phyloP scores from a whole-genome alignment of 2,888 invertebrate species.

The Tridacna crocea region DNA sequence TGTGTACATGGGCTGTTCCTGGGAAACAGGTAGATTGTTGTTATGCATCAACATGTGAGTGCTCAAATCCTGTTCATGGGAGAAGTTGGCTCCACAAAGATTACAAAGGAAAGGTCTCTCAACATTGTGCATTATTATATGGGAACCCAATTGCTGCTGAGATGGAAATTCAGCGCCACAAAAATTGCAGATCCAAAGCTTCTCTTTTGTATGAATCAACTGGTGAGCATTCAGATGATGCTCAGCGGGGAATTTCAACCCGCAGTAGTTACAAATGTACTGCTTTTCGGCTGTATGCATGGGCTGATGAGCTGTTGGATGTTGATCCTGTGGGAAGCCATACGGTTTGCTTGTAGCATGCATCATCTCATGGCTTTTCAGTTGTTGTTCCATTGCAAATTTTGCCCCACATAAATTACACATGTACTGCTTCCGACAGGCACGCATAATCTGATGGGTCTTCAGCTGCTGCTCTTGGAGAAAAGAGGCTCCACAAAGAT shows the following conservation, averaged over 20 bases:
- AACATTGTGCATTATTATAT: slow-evolving; percentile 22
- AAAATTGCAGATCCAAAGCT: slow-evolving; percentile 18
- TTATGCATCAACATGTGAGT: slow-evolving; percentile 24
- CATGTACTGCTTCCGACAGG: slow-evolving; percentile 3
- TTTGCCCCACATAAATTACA: neutral
- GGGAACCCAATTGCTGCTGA: slow-evolving; percentile 14
- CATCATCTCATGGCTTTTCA: slow-evolving; percentile 15
- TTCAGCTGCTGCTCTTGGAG: slow-evolving; percentile 19
- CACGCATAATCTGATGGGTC: slow-evolving; percentile 17
- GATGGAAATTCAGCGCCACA: slow-evolving; percentile 20
- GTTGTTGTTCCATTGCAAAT: neutral
- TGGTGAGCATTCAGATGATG: slow-evolving; percentile 11
- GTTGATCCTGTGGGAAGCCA: slow-evolving; percentile 6
- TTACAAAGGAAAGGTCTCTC: slow-evolving; percentile 21
- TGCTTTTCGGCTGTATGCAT: slow-evolving; percentile 11
- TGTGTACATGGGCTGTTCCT: slow-evolving; percentile 11
- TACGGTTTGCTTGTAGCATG: neutral
- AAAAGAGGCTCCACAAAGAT: slow-evolving; percentile 12
- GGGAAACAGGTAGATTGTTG: slow-evolving; percentile 11
- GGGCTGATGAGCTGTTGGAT: slow-evolving; percentile 20
- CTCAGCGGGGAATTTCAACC: slow-evolving; percentile 16
- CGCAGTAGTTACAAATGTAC: slow-evolving; percentile 22
- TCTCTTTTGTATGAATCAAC: slow-evolving; percentile 21
- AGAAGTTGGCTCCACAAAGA: slow-evolving; percentile 23
- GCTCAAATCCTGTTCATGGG: slow-evolving; percentile 15